Evolutionary conservation across 2,888 invertebrate genomes (phyloP).

Genomic region (Papilio protenor): DNA sequence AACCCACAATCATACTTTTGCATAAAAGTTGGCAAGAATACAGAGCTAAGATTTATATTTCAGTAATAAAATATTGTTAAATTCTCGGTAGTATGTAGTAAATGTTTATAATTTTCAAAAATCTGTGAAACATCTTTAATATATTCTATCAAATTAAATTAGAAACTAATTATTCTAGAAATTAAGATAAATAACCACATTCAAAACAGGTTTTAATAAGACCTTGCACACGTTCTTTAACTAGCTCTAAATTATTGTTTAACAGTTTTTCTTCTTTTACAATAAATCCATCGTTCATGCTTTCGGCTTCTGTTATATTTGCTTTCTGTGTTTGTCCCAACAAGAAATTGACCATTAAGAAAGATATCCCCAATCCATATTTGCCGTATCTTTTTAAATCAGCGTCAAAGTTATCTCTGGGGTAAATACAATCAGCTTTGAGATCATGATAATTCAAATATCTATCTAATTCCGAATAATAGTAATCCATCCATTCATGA

Average conservation of each 20-base stretch:
- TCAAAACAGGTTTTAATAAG: slow-evolving; percentile 46
- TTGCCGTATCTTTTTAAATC: slow-evolving; percentile 54
- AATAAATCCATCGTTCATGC: background rate
- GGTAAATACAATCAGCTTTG: slow-evolving; percentile 50
- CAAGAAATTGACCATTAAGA: slow-evolving; percentile 47
- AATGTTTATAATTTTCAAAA: background rate
- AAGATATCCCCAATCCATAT: slow-evolving; percentile 45
- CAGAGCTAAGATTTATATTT: too few species aligned
- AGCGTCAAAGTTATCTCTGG: slow-evolving; percentile 52
- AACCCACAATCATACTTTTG: too few species aligned
- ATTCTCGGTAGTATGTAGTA: too few species aligned
- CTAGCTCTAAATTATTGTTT: slow-evolving; percentile 25
- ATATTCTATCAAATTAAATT: background rate
- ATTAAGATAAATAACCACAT: slow-evolving; percentile 34
- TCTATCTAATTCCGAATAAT: slow-evolving; percentile 51
- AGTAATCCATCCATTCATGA: slow-evolving; percentile 53
- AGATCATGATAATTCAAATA: slow-evolving; percentile 49
- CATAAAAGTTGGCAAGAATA: too few species aligned
- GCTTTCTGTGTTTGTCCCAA: slow-evolving; percentile 51
- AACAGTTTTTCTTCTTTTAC: background rate
- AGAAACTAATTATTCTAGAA: too few species aligned
- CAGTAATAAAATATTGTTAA: too few species aligned
- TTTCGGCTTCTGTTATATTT: slow-evolving; percentile 32
- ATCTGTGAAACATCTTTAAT: background rate
- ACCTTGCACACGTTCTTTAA: slow-evolving; percentile 48